These are phyloP conservation scores for Euleptes europaea DNA, from an alignment of 2,113 vertebrate genomes.

Conservation along the genomic window DNA sequence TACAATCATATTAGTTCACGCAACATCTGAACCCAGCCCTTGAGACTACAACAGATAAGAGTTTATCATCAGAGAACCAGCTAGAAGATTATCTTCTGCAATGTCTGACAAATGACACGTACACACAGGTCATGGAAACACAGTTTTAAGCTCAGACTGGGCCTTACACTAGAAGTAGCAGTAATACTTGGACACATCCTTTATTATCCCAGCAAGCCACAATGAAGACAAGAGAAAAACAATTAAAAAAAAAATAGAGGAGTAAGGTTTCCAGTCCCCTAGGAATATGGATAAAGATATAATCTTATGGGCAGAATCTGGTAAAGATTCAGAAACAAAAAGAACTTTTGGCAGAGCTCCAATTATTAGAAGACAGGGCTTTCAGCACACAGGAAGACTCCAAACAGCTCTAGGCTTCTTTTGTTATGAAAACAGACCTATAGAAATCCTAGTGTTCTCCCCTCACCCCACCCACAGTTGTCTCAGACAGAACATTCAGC, in stretches of 20 bases:
- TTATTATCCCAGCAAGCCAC: background rate
- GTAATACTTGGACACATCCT: background rate
- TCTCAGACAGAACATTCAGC: constrained; percentile 39
- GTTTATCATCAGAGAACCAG: background rate
- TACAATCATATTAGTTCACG: no score
- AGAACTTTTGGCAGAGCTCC: background rate
- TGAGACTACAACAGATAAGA: background rate
- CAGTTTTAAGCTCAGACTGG: background rate
- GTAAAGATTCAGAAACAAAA: background rate
- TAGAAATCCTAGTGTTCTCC: background rate
- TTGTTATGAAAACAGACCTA: background rate
- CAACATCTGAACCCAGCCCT: no score
- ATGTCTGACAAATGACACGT: background rate
- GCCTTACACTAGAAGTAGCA: background rate
- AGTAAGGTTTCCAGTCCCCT: background rate
- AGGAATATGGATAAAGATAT: background rate
- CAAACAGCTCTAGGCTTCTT: no score
- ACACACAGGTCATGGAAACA: background rate
- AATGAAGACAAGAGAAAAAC: background rate
- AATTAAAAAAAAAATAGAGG: background rate
- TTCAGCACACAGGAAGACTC: background rate
- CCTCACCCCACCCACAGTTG: background rate
- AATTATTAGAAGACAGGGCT: background rate
- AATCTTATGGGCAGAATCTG: background rate
- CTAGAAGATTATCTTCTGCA: background rate